phyloP scores from a whole-genome alignment of 2,797 vertebrate genomes.

The Pteropus rufus region DNA sequence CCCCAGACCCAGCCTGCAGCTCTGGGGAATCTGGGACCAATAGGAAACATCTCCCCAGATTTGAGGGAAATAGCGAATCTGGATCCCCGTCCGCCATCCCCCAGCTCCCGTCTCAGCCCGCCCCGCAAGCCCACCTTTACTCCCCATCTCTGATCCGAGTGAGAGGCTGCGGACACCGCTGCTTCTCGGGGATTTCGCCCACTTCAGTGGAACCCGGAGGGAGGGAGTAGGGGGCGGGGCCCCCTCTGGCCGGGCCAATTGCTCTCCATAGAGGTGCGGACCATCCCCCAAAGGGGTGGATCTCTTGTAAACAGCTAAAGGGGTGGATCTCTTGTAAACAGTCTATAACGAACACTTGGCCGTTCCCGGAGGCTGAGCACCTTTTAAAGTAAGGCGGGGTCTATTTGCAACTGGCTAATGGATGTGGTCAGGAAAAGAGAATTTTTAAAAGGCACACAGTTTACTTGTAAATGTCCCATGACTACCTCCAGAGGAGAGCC shows the following conservation, averaged over 20 bases:
- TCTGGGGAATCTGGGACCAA: not conserved
- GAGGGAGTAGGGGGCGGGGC: conserved; percentile 37
- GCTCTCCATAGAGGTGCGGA: conserved; percentile 50
- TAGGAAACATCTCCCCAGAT: not conserved
- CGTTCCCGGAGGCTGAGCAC: not conserved
- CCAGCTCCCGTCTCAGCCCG: not conserved
- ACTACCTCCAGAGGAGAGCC: not conserved
- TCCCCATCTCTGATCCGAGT: conserved; percentile 54
- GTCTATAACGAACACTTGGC: not conserved
- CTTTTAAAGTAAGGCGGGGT: not conserved
- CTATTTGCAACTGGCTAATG: not conserved
- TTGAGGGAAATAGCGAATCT: not conserved
- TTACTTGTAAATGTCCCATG: not conserved
- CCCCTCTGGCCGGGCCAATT: conserved; percentile 65
- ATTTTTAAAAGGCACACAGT: not conserved
- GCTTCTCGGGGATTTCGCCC: conserved; percentile 51
- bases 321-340: conserved; percentile 36
- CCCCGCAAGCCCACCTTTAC: conserved; percentile 65
- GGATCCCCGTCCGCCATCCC: not conserved
- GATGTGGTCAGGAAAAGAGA: not conserved
- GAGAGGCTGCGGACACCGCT: conserved; percentile 34
- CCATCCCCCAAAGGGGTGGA: conserved; percentile 20
- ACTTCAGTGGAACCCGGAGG: conserved; percentile 15
- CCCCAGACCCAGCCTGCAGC: not conserved
- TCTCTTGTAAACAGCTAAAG: conserved; percentile 34